Evolutionary conservation across 2,888 invertebrate species (phyloP), one percentile per base, ranked within the genome.

Genomic region (Osmoderma eremita): DNA sequence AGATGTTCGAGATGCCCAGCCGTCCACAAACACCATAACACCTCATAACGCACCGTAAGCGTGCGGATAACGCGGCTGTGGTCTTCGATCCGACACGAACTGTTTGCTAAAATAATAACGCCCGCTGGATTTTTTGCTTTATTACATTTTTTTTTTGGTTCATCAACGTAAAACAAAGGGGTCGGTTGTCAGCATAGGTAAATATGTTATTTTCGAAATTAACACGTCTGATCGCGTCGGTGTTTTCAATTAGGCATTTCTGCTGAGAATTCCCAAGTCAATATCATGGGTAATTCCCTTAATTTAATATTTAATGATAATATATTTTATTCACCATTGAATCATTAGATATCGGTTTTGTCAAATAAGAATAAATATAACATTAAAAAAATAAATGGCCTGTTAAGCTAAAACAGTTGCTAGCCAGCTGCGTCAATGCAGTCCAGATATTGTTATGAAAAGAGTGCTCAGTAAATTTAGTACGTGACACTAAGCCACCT

Each of bases 151-250:
- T 50, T 53, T 36, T 53, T 30, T 10, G 30, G 8, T 30, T 30
- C 6, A 30, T 30, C 5, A 30, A 10, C 30, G 30, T 10, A 10
- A 6, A 30, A 17, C 17, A 38, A 53, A 53, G 38, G 38, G 38
- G 5, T 30, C 30, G 53, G 38, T 17, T 38, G 58, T 48, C 10
- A 3, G 24, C 13, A 45, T 24, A 20, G 20, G 58, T 45, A 61
- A 61, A 61, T 61, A 61, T 61, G 58, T 61, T 45, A 61, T 61
- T 61, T 61, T 18, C 45, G 45, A 56, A 61, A 61, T 61, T 61
- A 61, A 61, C 58, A 45, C 58, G 30, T 1, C 6, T 10, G 2
- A 45, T 45, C 45, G 30, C 58, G 30, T 45, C 48, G 30, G 45
- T 13, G 30, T 61, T 61, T 61, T 45, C 58, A 61, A 61, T 61